Base-by-base conservation (phyloP, 2,113 vertebrate species). In the Brachionichthys hirsutus region DNA sequence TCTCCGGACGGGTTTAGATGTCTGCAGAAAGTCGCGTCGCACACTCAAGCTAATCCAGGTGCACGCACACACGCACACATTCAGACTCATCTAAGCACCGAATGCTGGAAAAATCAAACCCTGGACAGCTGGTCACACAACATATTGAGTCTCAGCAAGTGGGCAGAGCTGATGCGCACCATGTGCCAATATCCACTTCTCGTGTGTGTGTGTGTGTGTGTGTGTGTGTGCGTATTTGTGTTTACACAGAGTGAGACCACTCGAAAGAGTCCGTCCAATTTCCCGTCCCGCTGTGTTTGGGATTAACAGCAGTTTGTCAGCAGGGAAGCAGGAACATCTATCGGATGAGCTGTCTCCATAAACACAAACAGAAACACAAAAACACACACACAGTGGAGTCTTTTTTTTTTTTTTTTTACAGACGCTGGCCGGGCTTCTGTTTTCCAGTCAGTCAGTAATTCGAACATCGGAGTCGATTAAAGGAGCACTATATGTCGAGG, bases 51-150 rank as follows among this genome's bases (percentile, higher is more conserved):
- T 65, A 42, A 62, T 38, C 20, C 41, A 34, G 20, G 49, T 9
- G 40, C 36, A 2, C 56, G 12, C 10, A 3, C 36, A 16, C 20
- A 48, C 22, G 47, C 48, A 38, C 12, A 38, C 36, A 38, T 35
- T 17, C 19, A 24, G 38, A 62, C 38, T 51, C 15, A 34, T 16
- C 19, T 30, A 46, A 22, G 14, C 40, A 18, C 52, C 42, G 20
- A 73, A 87, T 77, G 69, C 53, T 54, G 71, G 73, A 60, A 75
- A 62, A 74, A 67, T 56, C 73, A 73, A 70, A 62, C 64, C 46
- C 58, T 52, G 57, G 84, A 81, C 84, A 87, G 84, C 80, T 87
- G 77, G 74, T 83, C 70, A 64, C 75, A 69, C 69, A 78, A 82
- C 69, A 64, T 40, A 54, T 48, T 79, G 66, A 63, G 75, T 82